Base-by-base conservation (phyloP, 2,797 vertebrate species). In the Acanthurus lineatus region DNA sequence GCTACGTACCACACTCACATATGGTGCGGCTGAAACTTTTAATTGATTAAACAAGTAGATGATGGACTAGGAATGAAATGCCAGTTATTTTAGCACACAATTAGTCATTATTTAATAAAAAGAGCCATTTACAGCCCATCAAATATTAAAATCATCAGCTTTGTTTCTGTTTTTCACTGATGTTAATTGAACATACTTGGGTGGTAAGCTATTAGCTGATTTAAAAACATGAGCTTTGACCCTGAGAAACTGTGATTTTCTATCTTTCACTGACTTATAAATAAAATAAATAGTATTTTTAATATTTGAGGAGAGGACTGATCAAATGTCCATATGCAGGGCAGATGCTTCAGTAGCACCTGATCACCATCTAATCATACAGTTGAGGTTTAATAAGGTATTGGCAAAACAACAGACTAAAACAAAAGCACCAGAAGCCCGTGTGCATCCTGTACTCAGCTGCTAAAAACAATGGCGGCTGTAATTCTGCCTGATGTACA, bases 381-480 rank as follows among this genome's bases (percentile, higher is more conserved):
- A 64, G 63, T 11, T 15, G 35, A 66, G 52, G 60, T 60, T 48
- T 70, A 68, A 72, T 73, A 57, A 73, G 72, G 60, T 62, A 75
- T 53, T 64, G 76, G 47, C 79, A 52, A 48, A 73, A 69, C 61
- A 77, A 61, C 58, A 66, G 45, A 45, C 35, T 48, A 52, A 61
- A 73, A 61, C 79, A 81, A 80, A 81, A 82, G 54, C 60, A 74
- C 51, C 65, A 71, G 76, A 45, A 63, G 48, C 7, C n/a, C 5
- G 69, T 84, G 89, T 80, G 73, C 82, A 79, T 86, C 73, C 68
- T 51, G 51, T 47, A 48, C 75, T 88, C 38, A 22, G 63, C 74
- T 72, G 66, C 57, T 82, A 71, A 73, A 72, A 81, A 56, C 53
- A 79, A 76, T 68, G 76, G 64, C 77, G 76, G 58, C 75, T 75